Percentiles rank a stretch among this genome's conserved stretches.
Conservation (phyloP, 2,888 invertebrate genomes). For the Cheilosia impressa region DNA sequence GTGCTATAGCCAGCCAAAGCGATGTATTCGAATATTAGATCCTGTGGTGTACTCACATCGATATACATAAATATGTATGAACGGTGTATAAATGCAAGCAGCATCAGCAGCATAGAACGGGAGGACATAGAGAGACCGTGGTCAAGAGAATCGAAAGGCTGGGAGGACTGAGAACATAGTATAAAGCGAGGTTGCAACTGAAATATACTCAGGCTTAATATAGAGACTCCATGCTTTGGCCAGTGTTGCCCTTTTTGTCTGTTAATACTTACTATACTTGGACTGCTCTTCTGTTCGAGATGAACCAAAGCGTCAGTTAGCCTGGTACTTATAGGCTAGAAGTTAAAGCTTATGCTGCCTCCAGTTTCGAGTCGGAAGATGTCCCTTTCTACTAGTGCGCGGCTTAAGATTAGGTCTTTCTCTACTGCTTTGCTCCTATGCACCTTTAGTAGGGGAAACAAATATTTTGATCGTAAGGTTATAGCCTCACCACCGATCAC, state of each 20-base stretch:
- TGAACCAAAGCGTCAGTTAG: too few species aligned
- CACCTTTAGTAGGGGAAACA: too few species aligned
- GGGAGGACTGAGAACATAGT: not conserved
- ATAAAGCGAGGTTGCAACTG: slow-evolving; percentile 28
- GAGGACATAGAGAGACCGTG: slow-evolving; percentile 21
- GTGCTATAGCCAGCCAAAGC: slow-evolving; percentile 2
- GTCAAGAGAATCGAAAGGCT: slow-evolving; percentile 21
- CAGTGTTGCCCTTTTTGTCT: slow-evolving; percentile 37
- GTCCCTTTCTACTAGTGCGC: too few species aligned
- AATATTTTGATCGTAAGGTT: too few species aligned
- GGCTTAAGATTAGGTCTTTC: too few species aligned
- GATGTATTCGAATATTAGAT: slow-evolving; percentile 24
- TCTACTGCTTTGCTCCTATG: too few species aligned
- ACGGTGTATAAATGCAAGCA: slow-evolving; percentile 31
- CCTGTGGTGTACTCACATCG: slow-evolving; percentile 37
- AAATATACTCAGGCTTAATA: slow-evolving; percentile 37
- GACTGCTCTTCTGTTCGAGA: too few species aligned
- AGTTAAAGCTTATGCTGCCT: too few species aligned
- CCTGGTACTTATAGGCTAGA: too few species aligned
- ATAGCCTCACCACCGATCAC: too few species aligned
- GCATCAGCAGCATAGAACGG: slow-evolving; percentile 2
- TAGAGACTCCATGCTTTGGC: slow-evolving; percentile 11
- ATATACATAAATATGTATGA: not conserved
- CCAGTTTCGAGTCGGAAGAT: too few species aligned
- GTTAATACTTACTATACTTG: too few species aligned